Evolutionary conservation across 2,888 invertebrate species (phyloP).

Genomic region (Vesta saturnalis): DNA sequence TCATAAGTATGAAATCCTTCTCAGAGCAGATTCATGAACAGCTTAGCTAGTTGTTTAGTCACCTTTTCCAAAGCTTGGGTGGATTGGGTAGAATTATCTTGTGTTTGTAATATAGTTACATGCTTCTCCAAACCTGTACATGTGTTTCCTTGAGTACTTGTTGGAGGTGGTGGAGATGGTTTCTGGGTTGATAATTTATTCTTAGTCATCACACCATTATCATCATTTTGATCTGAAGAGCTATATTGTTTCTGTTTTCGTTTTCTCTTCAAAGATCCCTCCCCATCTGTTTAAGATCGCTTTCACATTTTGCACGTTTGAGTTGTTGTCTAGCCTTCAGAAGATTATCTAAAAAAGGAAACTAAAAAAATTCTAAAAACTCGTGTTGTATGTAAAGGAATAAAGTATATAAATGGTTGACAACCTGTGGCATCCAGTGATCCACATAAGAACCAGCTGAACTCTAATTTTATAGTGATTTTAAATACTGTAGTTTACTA

Average conservation of each 20-base stretch:
- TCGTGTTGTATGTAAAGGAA: too few relatives aligned
- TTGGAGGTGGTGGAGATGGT: conserved; percentile 7
- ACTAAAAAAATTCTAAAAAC: neutral
- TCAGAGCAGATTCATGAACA: neutral
- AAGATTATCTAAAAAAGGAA: neutral
- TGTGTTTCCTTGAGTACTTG: neutral
- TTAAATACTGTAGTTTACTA: neutral
- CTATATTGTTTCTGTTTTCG: conserved; percentile 5
- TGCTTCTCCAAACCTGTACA: neutral
- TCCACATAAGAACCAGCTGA: neutral
- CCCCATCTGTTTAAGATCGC: neutral
- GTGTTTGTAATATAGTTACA: neutral
- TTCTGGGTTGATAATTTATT: neutral
- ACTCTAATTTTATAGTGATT: neutral
- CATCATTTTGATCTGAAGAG: conserved; percentile 3
- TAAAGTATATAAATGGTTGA: too few relatives aligned
- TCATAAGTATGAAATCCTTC: neutral
- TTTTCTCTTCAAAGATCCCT: neutral
- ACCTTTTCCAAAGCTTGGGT: conserved; percentile 2
- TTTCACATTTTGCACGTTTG: neutral
- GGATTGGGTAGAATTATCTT: conserved; percentile 6
- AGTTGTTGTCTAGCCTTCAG: conserved; percentile 3
- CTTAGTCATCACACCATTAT: neutral
- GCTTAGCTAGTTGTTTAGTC: neutral
- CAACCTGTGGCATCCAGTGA: too few relatives aligned